These are phyloP conservation scores for Typhlomys cinereus DNA, from an alignment of 2,113 vertebrate genomes.

Conservation along the genomic window DNA sequence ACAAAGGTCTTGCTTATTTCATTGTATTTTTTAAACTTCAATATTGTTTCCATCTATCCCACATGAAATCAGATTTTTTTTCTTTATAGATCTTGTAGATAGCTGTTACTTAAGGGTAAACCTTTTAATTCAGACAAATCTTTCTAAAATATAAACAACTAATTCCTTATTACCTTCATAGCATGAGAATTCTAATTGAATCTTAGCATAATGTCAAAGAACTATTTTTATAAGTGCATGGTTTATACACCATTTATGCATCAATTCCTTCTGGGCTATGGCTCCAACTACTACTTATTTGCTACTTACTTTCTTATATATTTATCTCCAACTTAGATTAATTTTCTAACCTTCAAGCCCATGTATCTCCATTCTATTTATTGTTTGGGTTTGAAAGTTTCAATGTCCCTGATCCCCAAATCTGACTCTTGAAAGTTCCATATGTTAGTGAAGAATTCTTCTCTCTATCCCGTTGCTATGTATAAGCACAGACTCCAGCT, in stretches of 20 bases:
- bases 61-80: background rate
- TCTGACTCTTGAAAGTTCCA: background rate
- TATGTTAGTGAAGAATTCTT: background rate
- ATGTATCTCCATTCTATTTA: background rate
- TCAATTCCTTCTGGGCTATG: background rate
- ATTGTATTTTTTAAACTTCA: background rate
- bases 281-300: constrained; percentile 33
- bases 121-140: background rate
- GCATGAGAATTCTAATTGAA: background rate
- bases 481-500: background rate
- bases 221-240: background rate
- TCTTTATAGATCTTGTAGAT: background rate
- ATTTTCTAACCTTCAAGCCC: background rate
- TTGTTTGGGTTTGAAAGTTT: background rate
- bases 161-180: constrained; percentile 1
- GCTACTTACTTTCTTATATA: no score
- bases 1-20: background rate
- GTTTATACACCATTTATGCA: background rate
- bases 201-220: constrained; percentile 21
- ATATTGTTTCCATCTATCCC: background rate
- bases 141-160: constrained; percentile 4
- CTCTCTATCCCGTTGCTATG: background rate
- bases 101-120: constrained; percentile 7
- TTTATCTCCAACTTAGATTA: background rate
- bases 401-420: background rate